These are phyloP conservation scores for Chloroclystis v-ata DNA, from an alignment of 2,888 invertebrate species.

Conservation along the genomic window DNA sequence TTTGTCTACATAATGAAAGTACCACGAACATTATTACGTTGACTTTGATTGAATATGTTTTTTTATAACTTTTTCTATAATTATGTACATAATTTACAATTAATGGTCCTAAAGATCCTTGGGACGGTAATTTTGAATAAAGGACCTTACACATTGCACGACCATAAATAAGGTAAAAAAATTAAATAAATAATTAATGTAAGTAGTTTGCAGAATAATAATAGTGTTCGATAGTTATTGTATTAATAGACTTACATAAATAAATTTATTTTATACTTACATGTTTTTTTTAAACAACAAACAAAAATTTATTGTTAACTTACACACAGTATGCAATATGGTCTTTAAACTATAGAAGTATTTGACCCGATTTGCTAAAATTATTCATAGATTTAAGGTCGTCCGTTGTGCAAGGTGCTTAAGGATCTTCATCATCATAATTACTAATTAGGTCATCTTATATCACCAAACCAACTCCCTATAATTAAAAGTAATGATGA, in stretches of 20 bases:
- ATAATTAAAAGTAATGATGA: slow-evolving; percentile 49
- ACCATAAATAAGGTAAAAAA: neutral
- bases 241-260: too few species aligned
- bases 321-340: too few species aligned
- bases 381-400: too few species aligned
- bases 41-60: slow-evolving; percentile 22
- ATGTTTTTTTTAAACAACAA: too few species aligned
- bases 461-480: slow-evolving; percentile 44
- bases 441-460: slow-evolving; percentile 63
- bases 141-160: neutral
- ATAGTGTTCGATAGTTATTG: too few species aligned
- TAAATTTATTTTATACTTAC: too few species aligned
- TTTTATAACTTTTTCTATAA: slow-evolving; percentile 19
- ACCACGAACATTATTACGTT: too few species aligned
- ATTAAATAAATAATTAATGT: neutral
- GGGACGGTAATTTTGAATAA: slow-evolving; percentile 45
- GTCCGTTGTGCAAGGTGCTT: slow-evolving; percentile 4
- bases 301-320: too few species aligned
- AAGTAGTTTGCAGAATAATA: too few species aligned
- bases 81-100: slow-evolving; percentile 48
- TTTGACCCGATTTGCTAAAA: too few species aligned
- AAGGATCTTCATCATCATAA: slow-evolving; percentile 42
- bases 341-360: too few species aligned
- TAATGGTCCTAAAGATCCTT: slow-evolving; percentile 60
- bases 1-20: neutral